Percentiles rank a stretch among this genome's conserved stretches.
These are phyloP conservation scores for Euphydryas editha DNA, from an alignment of 2,888 invertebrate genomes.

Conservation along the genomic window DNA sequence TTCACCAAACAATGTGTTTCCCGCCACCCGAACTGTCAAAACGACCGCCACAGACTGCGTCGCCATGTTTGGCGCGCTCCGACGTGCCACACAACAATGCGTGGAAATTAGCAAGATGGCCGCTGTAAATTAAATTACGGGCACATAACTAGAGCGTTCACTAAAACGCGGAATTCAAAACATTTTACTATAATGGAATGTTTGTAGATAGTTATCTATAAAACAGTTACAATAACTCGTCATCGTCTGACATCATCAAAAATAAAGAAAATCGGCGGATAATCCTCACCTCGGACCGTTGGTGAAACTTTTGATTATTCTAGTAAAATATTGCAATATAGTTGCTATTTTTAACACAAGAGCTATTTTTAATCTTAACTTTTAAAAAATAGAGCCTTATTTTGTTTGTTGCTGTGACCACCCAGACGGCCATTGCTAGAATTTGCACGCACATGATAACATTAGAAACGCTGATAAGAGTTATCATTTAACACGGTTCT, in stretches of 20 bases:
- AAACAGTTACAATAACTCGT: neutral
- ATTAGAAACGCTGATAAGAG: constrained; percentile 40
- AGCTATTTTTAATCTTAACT: constrained; percentile 6
- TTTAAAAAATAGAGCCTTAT: neutral
- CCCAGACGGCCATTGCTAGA: constrained; percentile 35
- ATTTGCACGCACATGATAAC: constrained; percentile 38
- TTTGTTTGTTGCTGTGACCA: constrained; percentile 26
- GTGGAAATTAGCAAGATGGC: constrained; percentile 34
- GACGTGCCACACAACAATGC: constrained; percentile 26
- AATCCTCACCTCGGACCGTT: constrained; percentile 1
- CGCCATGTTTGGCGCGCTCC: constrained; percentile 24
- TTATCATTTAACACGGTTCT: constrained; percentile 43
- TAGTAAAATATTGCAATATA: neutral
- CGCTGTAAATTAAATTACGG: constrained; percentile 34
- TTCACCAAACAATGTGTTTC: constrained; percentile 15
- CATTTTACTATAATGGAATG: neutral
- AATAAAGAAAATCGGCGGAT: neutral
- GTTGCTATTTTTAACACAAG: neutral
- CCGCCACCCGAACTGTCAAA: constrained; percentile 27
- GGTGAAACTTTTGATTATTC: neutral
- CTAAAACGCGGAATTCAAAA: constrained; percentile 7
- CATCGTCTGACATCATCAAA: neutral
- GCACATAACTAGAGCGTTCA: constrained; percentile 20
- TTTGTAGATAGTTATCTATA: too few relatives aligned
- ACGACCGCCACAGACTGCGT: constrained; percentile 26